Base-by-base conservation (phyloP, 2,113 vertebrate species). In the Calcarius ornatus region DNA sequence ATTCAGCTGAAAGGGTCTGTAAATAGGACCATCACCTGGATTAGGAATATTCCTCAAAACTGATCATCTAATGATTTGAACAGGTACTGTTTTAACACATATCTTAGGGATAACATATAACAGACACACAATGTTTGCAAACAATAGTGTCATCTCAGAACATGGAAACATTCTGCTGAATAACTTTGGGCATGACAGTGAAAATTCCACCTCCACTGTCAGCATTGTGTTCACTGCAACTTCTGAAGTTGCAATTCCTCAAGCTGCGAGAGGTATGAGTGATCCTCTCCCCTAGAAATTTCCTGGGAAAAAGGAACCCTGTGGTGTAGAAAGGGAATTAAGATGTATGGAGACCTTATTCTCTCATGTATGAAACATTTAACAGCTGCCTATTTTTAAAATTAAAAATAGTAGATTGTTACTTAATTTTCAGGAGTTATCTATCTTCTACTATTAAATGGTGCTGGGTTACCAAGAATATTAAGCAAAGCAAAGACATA, bases 241-340 rank as follows among this genome's bases (percentile, higher is more conserved):
- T 78, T 81, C 51, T 50, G 24, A 86, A 78, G 12, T 3, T 75
- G 19, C 15, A 47, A 25, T 15, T 78, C 47, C 27, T 45, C 24
- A 87, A 31, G 18, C 4, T 93, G 33, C 0, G 0, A 78, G 47
- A 75, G 3, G 13, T 45, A 4, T 22, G 8, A 25, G 8, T 17
- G 60, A 48, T 53, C 31, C 10, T 81, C 19, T 87, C 30, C 20
- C 28, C 3, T 12, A 33, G 22, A 57, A 85, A 51, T 90, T 85
- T 64, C 31, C 31, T 37, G n/a, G 10, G 15, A 17, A 38, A 85
- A 81, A 70, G 11, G 23, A 87, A 38, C 6, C 4, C 7, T 76
- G 21, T 18, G 63, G 5, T 60, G 11, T 56, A 60, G 90, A 90
- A 90, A 63, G 4, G 16, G 57, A 92, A 43, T 25, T 56, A 64